Conservation (phyloP, 2,888 invertebrate species). For the Tholera decimalis region DNA sequence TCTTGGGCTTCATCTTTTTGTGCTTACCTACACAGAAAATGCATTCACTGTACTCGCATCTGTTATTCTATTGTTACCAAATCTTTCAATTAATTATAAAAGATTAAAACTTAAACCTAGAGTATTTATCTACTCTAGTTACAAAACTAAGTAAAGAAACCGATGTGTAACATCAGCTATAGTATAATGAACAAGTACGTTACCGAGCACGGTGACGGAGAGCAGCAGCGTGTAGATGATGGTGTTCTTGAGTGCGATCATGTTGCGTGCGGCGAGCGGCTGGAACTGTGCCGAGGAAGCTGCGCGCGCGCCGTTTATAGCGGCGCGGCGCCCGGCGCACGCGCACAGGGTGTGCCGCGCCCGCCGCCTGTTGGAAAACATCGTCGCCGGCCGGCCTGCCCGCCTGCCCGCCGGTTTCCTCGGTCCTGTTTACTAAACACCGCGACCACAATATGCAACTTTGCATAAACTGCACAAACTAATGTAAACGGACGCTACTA, state of each 20-base stretch:
- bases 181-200: constrained; percentile 42
- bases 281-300: constrained; percentile 41
- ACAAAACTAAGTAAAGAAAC: not conserved
- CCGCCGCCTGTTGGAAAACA: not conserved
- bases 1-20: constrained; percentile 85
- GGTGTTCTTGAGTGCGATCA: constrained; percentile 71
- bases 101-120: not conserved
- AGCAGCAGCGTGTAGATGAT: constrained; percentile 79
- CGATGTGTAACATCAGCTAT: not conserved
- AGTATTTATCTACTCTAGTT: not conserved
- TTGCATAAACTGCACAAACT: constrained; percentile 21
- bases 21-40: constrained; percentile 76
- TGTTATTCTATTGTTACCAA: not conserved
- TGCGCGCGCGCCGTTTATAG: constrained; percentile 70
- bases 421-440: constrained; percentile 48
- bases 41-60: not conserved
- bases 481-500: constrained; percentile 30
- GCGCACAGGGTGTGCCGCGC: constrained; percentile 58
- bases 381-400: not conserved
- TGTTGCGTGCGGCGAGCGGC: constrained; percentile 47
- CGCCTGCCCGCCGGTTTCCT: constrained; percentile 3
- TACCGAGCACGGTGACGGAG: constrained; percentile 78
- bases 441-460: constrained; percentile 15
- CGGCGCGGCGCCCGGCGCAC: constrained; percentile 10
- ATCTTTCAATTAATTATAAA: not conserved